phyloP scores from a whole-genome alignment of 1,140 invertebrate species.

The Rhagoletis pomonella region DNA sequence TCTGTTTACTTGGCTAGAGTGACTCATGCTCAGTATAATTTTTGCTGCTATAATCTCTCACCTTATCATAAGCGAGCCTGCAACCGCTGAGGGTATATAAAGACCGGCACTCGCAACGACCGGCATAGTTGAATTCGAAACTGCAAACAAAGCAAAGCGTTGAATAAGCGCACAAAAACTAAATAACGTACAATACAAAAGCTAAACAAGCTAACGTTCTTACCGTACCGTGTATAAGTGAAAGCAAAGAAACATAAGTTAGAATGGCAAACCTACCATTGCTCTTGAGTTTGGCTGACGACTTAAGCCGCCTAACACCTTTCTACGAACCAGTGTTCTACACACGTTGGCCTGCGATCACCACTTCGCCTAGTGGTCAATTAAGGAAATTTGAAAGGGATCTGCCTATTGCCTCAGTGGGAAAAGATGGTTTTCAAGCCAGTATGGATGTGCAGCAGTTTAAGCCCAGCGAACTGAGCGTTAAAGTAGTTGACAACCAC shows the following conservation, averaged over 20 bases:
- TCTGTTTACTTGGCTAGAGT: too few relatives aligned
- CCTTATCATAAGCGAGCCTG: neutral
- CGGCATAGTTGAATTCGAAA: conserved; percentile 28
- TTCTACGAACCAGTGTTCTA: conserved; percentile 52
- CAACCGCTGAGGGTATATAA: conserved; percentile 1
- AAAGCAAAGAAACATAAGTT: conserved; percentile 46
- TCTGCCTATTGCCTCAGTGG: conserved; percentile 61
- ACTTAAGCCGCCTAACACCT: conserved; percentile 65
- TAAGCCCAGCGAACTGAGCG: conserved; percentile 86
- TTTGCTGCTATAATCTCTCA: neutral
- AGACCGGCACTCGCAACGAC: neutral
- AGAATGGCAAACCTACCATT: conserved; percentile 68
- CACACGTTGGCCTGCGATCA: conserved; percentile 53
- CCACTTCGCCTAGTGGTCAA: conserved; percentile 58
- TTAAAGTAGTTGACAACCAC: conserved; percentile 84
- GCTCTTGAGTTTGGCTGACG: conserved; percentile 67
- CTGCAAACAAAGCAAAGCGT: neutral
- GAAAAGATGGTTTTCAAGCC: conserved; percentile 81
- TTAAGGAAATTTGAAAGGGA: conserved; percentile 65
- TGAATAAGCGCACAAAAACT: neutral
- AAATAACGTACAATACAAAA: neutral
- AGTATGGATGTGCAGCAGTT: conserved; percentile 91
- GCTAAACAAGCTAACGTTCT: neutral
- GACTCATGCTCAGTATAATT: neutral
- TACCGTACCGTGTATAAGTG: neutral